Percentiles rank a stretch among this genome's conserved stretches.
phyloP scores from a whole-genome alignment of 2,888 invertebrate species.

The Hyposoter didymator region DNA sequence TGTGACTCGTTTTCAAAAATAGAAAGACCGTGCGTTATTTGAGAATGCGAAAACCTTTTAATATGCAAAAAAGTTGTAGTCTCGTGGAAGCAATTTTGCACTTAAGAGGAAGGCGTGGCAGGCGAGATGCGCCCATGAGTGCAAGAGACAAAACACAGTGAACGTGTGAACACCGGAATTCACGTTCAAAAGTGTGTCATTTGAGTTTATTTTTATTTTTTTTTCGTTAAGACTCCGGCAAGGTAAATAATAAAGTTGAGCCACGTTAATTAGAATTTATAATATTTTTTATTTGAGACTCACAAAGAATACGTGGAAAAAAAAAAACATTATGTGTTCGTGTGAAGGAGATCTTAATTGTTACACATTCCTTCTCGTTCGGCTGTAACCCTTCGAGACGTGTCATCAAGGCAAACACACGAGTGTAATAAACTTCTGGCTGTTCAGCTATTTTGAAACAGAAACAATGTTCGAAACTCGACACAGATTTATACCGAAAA shows the following conservation, averaged over 20 bases:
- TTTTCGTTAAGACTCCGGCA: background rate
- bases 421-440: background rate
- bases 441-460: background rate
- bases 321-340: background rate
- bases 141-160: background rate
- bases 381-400: background rate
- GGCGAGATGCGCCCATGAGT: background rate
- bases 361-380: background rate
- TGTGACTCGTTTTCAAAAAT: conserved; percentile 32
- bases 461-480: background rate
- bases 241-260: background rate
- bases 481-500: background rate
- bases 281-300: background rate
- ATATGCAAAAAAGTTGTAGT: background rate
- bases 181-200: background rate
- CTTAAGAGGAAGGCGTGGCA: background rate
- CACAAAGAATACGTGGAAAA: background rate
- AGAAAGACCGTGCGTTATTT: background rate
- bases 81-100: background rate
- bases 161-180: background rate
- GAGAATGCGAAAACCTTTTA: background rate
- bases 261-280: background rate
- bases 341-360: background rate
- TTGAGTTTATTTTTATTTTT: background rate
- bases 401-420: background rate